These are phyloP conservation scores for Phylloscopus collybita DNA, from an alignment of 2,797 vertebrate species.

Conservation along the genomic window DNA sequence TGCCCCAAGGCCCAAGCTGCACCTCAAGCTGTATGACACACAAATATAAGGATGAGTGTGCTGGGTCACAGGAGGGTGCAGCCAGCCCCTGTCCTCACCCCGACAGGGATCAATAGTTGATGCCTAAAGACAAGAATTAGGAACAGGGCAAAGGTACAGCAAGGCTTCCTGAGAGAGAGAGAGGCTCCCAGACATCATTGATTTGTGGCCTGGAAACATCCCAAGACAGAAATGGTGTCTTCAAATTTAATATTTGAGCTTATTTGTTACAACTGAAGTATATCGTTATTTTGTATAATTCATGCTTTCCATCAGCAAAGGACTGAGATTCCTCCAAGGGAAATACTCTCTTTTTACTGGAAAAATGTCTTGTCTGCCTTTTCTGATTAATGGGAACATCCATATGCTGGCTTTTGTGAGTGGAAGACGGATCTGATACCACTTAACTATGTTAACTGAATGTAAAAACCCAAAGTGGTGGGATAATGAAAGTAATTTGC, in stretches of 20 bases:
- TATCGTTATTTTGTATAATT: constrained; percentile 39
- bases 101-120: not conserved
- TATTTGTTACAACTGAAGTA: not conserved
- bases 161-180: not conserved
- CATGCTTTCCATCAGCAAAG: constrained; percentile 3
- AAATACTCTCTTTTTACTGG: constrained; percentile 30
- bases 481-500: not conserved
- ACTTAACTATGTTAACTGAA: constrained; percentile 28
- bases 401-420: constrained; percentile 11
- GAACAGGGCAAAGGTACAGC: not conserved
- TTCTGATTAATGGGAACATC: constrained; percentile 31
- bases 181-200: not conserved
- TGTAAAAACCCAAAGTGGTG: not conserved
- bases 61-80: not conserved
- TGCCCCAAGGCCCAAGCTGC: not conserved
- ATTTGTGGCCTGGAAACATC: constrained; percentile 27
- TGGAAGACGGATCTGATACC: constrained; percentile 8
- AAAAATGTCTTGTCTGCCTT: constrained; percentile 42
- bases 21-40: not conserved
- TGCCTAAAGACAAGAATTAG: not conserved
- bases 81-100: not conserved
- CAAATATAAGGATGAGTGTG: not conserved
- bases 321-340: not conserved
- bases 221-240: not conserved
- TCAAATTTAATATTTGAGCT: not conserved